phyloP scores from a whole-genome alignment of 2,888 invertebrate genomes.

The Clanis bilineata region DNA sequence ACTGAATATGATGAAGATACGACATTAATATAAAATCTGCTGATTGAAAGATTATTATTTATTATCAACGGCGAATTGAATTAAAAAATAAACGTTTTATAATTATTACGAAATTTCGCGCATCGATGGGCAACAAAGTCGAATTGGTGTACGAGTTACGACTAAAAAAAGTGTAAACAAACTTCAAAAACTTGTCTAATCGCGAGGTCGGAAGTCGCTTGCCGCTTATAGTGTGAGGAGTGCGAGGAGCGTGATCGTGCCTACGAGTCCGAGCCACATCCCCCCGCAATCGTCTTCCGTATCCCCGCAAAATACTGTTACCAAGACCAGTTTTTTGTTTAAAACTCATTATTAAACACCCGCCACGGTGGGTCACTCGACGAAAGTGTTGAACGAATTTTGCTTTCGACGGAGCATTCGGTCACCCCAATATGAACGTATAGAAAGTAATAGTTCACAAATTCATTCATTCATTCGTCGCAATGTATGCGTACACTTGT shows the following conservation, averaged over 20 bases:
- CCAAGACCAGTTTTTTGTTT: slow-evolving; percentile 68
- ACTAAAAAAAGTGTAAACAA: not conserved
- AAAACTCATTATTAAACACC: slow-evolving; percentile 55
- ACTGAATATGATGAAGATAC: no score
- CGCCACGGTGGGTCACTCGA: slow-evolving; percentile 62
- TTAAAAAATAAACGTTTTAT: no score
- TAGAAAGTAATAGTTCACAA: slow-evolving; percentile 72
- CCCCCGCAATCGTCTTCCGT: slow-evolving; percentile 36
- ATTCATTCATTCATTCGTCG: slow-evolving; percentile 40
- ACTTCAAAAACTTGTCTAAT: not conserved
- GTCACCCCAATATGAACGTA: slow-evolving; percentile 40
- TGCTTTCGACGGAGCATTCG: slow-evolving; percentile 70
- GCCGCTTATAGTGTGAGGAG: not conserved
- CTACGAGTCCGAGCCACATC: slow-evolving; percentile 61
- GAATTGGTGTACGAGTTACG: not conserved
- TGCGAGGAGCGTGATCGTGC: slow-evolving; percentile 24
- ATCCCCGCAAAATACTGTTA: slow-evolving; percentile 65
- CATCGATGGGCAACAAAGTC: not conserved
- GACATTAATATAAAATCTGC: no score
- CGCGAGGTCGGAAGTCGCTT: not conserved
- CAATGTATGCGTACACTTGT: not conserved
- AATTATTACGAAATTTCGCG: not conserved
- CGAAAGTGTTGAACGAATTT: slow-evolving; percentile 79
- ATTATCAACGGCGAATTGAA: no score
- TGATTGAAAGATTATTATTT: no score